These are phyloP conservation scores for Mormyrus hasselquistii DNA, from an alignment of 2,797 vertebrate genomes.

Conservation along the genomic window DNA sequence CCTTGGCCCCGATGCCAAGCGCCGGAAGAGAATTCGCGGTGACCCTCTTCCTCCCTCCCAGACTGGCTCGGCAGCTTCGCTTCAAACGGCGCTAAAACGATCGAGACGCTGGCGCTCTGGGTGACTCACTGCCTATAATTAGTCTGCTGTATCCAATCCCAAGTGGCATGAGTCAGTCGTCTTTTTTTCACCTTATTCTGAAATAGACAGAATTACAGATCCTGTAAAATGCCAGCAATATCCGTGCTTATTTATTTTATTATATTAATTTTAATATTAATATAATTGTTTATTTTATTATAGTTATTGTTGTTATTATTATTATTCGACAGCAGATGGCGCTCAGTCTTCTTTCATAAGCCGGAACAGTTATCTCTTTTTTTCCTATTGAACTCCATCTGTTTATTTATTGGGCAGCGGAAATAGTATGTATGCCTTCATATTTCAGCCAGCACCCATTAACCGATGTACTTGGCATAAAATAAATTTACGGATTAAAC, in stretches of 20 bases:
- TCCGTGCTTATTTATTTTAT: not conserved
- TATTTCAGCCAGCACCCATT: not conserved
- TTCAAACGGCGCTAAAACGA: not conserved
- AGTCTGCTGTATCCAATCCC: not conserved
- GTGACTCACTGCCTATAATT: conserved; percentile 10
- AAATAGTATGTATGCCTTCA: not conserved
- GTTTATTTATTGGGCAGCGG: not conserved
- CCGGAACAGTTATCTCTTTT: not conserved
- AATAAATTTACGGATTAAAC: not conserved
- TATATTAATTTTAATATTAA: not conserved
- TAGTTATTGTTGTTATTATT: not conserved
- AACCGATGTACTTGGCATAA: not conserved
- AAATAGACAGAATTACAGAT: conserved; percentile 1
- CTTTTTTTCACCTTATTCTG: not conserved
- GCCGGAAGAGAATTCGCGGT: not conserved
- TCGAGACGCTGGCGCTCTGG: not conserved
- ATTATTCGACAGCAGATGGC: conserved; percentile 31
- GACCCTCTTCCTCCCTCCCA: not conserved
- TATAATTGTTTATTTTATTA: not conserved
- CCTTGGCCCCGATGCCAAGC: not conserved
- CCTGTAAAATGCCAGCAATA: not conserved
- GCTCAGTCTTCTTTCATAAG: conserved; percentile 17
- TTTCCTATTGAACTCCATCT: not conserved
- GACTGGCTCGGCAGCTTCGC: not conserved
- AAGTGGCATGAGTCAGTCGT: not conserved